These are phyloP conservation scores for Stomatorhinus ivindoensis DNA, from an alignment of 2,113 vertebrate genomes.

Conservation along the genomic window DNA sequence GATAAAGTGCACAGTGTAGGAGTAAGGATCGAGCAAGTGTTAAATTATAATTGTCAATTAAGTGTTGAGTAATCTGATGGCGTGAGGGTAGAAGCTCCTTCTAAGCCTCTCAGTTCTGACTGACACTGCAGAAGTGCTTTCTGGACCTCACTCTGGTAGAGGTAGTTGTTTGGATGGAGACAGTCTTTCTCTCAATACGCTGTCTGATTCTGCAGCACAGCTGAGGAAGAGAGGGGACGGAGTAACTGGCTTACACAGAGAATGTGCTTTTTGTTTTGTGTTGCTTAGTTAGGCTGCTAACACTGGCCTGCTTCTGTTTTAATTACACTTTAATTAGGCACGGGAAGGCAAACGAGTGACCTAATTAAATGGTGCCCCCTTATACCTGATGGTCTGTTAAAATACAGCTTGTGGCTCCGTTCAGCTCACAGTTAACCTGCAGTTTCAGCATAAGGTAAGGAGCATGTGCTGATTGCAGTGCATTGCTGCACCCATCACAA, in stretches of 20 bases:
- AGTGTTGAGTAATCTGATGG: background rate
- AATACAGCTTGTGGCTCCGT: background rate
- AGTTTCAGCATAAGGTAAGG: background rate
- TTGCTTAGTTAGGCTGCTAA: background rate
- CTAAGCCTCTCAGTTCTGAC: background rate
- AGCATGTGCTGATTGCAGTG: too few species aligned
- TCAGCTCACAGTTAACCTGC: background rate
- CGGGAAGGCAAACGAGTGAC: background rate
- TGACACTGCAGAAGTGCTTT: background rate
- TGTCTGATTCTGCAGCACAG: background rate
- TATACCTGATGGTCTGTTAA: background rate
- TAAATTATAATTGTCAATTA: background rate
- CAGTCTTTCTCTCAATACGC: background rate
- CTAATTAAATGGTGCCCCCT: background rate
- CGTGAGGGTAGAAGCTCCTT: background rate
- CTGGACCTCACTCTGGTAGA: background rate
- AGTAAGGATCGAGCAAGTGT: background rate
- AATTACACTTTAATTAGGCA: slow-evolving; percentile 5
- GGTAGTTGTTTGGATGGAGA: background rate
- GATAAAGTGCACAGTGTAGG: background rate
- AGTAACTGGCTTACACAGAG: background rate
- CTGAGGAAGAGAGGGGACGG: background rate
- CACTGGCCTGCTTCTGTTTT: background rate
- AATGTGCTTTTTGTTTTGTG: background rate
- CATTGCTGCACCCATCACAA: too few species aligned